Conservation (phyloP, 1,140 invertebrate species). For the Zaprionus africanus region DNA sequence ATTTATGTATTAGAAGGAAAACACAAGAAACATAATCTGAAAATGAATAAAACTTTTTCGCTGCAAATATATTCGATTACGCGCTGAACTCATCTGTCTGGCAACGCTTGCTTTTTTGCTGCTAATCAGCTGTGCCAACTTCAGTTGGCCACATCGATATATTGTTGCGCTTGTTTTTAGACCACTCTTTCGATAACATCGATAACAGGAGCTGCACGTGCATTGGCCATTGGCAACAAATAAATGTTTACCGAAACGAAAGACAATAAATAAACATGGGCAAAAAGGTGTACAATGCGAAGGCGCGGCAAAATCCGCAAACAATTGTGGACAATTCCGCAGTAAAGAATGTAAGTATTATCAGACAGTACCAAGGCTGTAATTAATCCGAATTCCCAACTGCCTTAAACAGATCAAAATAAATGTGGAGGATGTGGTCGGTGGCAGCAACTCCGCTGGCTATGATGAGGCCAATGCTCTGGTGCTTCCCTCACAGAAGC, state of each 20-base stretch:
- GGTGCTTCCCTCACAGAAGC: slow-evolving; percentile 92
- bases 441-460: slow-evolving; percentile 83
- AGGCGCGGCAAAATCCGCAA: slow-evolving; percentile 89
- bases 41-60: too few relatives aligned
- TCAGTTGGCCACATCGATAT: not conserved
- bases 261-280: slow-evolving; percentile 84
- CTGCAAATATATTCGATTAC: not conserved
- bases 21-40: too few relatives aligned
- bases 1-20: too few relatives aligned
- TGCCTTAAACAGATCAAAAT: slow-evolving; percentile 86
- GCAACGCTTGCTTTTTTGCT: not conserved
- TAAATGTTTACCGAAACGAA: slow-evolving; percentile 34
- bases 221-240: slow-evolving; percentile 25
- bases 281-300: slow-evolving; percentile 90
- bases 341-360: slow-evolving; percentile 87
- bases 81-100: not conserved
- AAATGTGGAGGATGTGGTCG: slow-evolving; percentile 83
- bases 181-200: slow-evolving; percentile 1
- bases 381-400: not conserved
- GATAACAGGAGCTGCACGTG: slow-evolving; percentile 33
- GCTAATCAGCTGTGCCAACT: slow-evolving; percentile 1
- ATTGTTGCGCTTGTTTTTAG: slow-evolving; percentile 2
- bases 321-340: slow-evolving; percentile 89
- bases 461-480: slow-evolving; percentile 92
- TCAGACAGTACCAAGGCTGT: too few relatives aligned